phyloP scores from a whole-genome alignment of 2,888 invertebrate species.

The Dione juno region DNA sequence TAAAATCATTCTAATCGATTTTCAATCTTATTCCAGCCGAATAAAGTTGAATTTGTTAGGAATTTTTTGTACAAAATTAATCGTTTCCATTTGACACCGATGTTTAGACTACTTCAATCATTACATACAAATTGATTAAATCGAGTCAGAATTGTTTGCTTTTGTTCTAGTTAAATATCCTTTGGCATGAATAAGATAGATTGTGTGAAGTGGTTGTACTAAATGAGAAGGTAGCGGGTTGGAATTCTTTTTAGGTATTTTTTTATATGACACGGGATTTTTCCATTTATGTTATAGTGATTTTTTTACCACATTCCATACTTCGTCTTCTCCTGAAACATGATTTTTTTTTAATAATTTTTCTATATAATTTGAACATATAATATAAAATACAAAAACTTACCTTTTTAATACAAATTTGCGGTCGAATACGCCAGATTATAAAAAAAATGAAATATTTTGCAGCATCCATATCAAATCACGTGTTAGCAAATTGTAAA shows the following conservation, averaged over 20 bases:
- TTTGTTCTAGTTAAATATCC: neutral
- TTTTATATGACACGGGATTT: no score
- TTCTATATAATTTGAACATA: no score
- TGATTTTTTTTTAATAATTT: no score
- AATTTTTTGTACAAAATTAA: slow-evolving; percentile 10
- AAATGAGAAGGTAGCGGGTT: neutral
- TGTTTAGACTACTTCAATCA: slow-evolving; percentile 30
- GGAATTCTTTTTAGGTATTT: neutral
- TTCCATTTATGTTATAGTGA: no score
- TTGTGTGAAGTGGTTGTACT: neutral
- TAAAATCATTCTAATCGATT: neutral
- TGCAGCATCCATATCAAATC: neutral
- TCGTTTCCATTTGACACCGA: slow-evolving; percentile 34
- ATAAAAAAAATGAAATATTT: neutral
- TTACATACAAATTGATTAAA: slow-evolving; percentile 15
- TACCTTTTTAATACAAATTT: neutral
- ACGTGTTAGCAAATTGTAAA: neutral
- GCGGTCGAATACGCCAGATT: neutral
- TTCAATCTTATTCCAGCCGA: neutral
- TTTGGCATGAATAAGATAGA: neutral
- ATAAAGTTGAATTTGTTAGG: neutral
- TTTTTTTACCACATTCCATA: no score
- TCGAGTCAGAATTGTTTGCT: neutral
- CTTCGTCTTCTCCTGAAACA: no score
- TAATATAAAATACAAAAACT: no score